Percentiles rank a stretch among this genome's conserved stretches.
These are phyloP conservation scores for Henricia sp. DNA, from an alignment of 53 echinoderm and acorn worm genomes.

Conservation along the genomic window DNA sequence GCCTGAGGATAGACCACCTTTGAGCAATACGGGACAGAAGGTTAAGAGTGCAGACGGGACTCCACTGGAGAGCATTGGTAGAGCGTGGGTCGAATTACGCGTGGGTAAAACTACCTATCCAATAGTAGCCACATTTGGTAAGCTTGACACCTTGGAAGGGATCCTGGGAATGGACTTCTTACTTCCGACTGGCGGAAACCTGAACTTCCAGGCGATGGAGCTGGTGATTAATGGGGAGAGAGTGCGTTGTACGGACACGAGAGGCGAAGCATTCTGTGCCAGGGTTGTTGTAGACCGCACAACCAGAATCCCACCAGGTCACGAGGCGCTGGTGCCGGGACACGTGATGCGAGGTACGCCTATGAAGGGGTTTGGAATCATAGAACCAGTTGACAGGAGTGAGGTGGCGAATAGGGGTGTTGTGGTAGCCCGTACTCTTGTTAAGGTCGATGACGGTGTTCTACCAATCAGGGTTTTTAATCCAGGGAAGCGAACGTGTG, in stretches of 20 bases:
- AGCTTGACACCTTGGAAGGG: constrained; percentile 35
- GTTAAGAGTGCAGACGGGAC: constrained; percentile 57
- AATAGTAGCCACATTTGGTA: background rate
- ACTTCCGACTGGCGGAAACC: background rate
- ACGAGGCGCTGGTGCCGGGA: constrained; percentile 38
- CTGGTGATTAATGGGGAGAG: constrained; percentile 18
- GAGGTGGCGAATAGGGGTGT: no score
- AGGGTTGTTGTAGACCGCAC: constrained; percentile 27
- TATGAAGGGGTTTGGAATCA: background rate
- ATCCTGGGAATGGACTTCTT: constrained; percentile 53
- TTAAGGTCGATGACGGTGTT: constrained; percentile 10
- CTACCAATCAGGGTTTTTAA: background rate
- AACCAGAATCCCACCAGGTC: constrained; percentile 24
- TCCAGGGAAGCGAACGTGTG: no score
- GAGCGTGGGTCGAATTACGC: constrained; percentile 43
- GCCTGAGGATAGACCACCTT: constrained; percentile 14
- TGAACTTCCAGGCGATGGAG: background rate
- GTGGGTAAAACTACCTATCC: constrained; percentile 30
- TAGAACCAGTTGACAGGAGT: no score
- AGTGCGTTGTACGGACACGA: background rate
- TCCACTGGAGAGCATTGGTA: constrained; percentile 30
- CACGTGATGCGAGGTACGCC: background rate
- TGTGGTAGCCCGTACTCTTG: no score
- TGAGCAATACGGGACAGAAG: background rate
- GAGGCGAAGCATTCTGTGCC: constrained; percentile 21